Evolutionary conservation across 92 coral and sea anemone genomes (phyloP), one percentile per base, ranked within the genome.

Genomic region (Isaurus tuberculatus): DNA sequence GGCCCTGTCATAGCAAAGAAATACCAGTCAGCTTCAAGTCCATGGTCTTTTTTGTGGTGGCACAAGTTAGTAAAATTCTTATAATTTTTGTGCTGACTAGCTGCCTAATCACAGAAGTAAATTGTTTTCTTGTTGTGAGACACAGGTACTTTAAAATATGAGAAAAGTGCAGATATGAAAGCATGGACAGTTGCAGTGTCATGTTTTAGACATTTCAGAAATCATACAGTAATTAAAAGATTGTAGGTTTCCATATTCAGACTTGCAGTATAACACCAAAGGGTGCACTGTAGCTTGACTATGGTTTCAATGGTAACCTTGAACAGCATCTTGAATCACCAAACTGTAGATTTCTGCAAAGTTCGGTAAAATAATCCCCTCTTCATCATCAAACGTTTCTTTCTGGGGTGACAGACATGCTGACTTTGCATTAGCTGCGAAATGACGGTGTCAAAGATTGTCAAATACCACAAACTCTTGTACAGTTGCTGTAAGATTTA

Each of bases 121-220:
- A 4, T 37, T 37, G 4, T 37, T 37, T 37, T 37, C 8, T 37
- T 4, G n/a, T n/a, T 40, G 27, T 78, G 42, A 22, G 44, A 10
- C 14, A 77, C 16, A 31, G 40, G 13, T 14, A 19, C 34, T 64
- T 80, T 10, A 80, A 80, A 20, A n/a, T n/a, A n/a, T n/a, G n/a
- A n/a, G n/a, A n/a, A n/a, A n/a, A n/a, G n/a, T n/a, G n/a, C n/a
- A n/a, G n/a, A n/a, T n/a, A n/a, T n/a, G n/a, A n/a, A n/a, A n/a
- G 79, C 79, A 61, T 80, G 55, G n/a, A n/a, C 85, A 80, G 79
- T 31, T 49, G 80, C 17, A n/a, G 85, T 51, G 34, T 80, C 79
- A 80, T 80, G 85, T 31, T 65, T 80, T 7, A 37, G 48, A 46
- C 74, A 33, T 20, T 20, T n/a, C 13, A 34, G 74, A 37, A 19